Base-by-base conservation (phyloP, 2,113 vertebrate species). In the Poeciliopsis retropinna region DNA sequence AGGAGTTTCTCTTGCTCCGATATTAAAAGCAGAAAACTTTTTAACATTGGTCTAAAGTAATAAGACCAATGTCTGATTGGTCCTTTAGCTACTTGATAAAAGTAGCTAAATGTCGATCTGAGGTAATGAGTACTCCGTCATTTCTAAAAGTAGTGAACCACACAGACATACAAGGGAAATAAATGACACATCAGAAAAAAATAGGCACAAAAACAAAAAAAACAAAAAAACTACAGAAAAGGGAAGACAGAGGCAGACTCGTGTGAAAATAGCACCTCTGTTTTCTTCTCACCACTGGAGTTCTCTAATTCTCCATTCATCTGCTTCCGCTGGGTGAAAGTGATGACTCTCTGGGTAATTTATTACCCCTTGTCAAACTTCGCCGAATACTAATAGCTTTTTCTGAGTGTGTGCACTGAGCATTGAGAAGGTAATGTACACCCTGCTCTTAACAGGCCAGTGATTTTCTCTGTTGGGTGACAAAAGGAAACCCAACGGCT, bases 401-500 rank as follows among this genome's bases (percentile, higher is more conserved):
- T 91, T 91, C 2, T 81, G 85, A 88, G 74, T 82, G 75, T 83
- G 88, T 83, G 89, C 10, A 89, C 86, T 80, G 75, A 60, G 90
- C n/a, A 47, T 85, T 84, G 79, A 73, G 67, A 61, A 79, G 57
- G 86, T 87, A 87, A 91, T 87, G 67, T 69, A 88, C 79, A 91
- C 85, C 54, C 64, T 79, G 63, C 78, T 76, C 85, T 90, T 73
- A 72, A 89, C 82, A 80, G 85, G 51, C 88, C 88, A 88, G 51
- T 87, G 78, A 74, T 72, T 84, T 78, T 86, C 82, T 75, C 68
- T 72, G 44, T 32, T 82, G 70, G 81, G 78, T 72, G 57, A 82
- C 74, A 80, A 28, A 64, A 71, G n/a, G 54, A 84, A 66, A 70
- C 30, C 72, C 54, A 78, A 71, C 25, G 1, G 1, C 31, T 5